These are phyloP conservation scores for Elgonia sp. DNA, from an alignment of 2,888 invertebrate species.

Conservation along the genomic window DNA sequence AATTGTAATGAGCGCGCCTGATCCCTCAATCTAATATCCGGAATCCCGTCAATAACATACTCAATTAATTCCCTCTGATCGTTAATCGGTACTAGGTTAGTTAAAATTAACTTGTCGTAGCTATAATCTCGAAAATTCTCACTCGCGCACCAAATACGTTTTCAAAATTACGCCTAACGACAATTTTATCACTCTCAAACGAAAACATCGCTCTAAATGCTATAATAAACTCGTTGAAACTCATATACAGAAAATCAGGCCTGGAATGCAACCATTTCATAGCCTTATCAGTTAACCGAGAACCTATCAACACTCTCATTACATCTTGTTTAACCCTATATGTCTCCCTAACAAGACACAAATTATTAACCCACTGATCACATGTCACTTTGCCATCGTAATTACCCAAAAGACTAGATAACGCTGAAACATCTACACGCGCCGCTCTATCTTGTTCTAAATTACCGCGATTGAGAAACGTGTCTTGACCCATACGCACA, in stretches of 20 bases:
- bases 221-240: neutral
- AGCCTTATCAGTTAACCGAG: neutral
- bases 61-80: constrained; percentile 2
- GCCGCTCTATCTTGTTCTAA: no score
- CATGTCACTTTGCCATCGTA: neutral
- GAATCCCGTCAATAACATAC: constrained; percentile 3
- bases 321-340: neutral
- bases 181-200: neutral
- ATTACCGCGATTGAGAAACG: neutral
- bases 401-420: neutral
- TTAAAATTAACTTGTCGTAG: constrained; percentile 21
- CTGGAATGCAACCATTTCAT: constrained; percentile 4
- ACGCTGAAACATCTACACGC: neutral
- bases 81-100: constrained; percentile 1
- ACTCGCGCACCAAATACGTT: neutral
- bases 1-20: constrained; percentile 9
- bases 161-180: constrained; percentile 13
- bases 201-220: neutral
- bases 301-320: neutral
- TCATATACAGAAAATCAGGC: neutral
- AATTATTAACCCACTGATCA: neutral
- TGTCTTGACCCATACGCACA: neutral
- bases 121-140: constrained; percentile 22
- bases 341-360: neutral
- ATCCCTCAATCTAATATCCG: constrained; percentile 3